phyloP scores from a whole-genome alignment of 2,888 invertebrate species.

The Tachina fera region DNA sequence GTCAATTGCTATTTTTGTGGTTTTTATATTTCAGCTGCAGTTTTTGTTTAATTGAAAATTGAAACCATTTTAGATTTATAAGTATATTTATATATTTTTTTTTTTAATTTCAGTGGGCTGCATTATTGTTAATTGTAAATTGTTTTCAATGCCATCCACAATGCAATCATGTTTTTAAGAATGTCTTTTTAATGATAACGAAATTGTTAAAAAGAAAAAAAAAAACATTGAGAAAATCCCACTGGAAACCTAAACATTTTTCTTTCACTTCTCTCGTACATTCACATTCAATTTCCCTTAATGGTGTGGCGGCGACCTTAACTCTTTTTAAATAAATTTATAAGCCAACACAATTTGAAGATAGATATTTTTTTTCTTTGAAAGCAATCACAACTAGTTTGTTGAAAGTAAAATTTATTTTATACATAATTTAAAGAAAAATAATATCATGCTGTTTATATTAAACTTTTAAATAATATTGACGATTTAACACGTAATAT shows the following conservation, averaged over 20 bases:
- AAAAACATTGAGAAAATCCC: constrained; percentile 60
- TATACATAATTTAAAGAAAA: not conserved
- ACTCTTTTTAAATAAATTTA: constrained; percentile 21
- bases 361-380: not conserved
- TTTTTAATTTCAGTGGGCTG: constrained; percentile 41
- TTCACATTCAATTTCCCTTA: not conserved
- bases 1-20: constrained; percentile 56
- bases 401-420: constrained; percentile 39
- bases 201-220: constrained; percentile 45
- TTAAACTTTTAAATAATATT: constrained; percentile 6
- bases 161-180: constrained; percentile 49
- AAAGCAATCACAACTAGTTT: constrained; percentile 23
- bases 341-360: constrained; percentile 38
- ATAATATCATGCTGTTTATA: not conserved
- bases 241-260: constrained; percentile 58
- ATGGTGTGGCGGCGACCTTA: constrained; percentile 17
- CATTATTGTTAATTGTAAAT: constrained; percentile 29
- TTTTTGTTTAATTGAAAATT: constrained; percentile 36
- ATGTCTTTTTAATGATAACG: constrained; percentile 64
- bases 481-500: not conserved
- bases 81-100: constrained; percentile 6
- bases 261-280: not conserved
- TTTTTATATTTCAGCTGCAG: constrained; percentile 19
- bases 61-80: constrained; percentile 37
- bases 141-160: constrained; percentile 63